Evolutionary conservation across 1,140 invertebrate genomes (phyloP), one percentile per base, ranked within the genome.

Genomic region (Ooceraea biroi): DNA sequence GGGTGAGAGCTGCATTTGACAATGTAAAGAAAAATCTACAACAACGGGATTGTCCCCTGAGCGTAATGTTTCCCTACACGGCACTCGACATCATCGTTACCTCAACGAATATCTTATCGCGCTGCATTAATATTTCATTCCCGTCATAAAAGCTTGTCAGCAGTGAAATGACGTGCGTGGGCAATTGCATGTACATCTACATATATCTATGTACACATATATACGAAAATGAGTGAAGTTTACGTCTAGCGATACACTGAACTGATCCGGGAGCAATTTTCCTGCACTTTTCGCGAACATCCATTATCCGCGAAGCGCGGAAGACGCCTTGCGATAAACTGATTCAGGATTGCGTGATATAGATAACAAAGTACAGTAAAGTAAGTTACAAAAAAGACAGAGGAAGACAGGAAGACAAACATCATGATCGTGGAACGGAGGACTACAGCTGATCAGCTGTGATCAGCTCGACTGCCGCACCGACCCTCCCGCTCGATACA

Each of bases 81-180:
- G 5, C 1, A 25, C 44, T 46, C 50, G 65, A 71, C 44, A 44
- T 69, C 41, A n/a, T 17, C 52, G 27, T 30, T 50, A 27, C 19
- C 65, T 36, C 48, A 14, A 48, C 17, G 3, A 44, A 36, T 25
- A n/a, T 19, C n/a, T 3, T 57, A 17, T 17, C 52, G 14, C 52
- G 14, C 57, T 17, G 50, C 44, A 36, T 12, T 27, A 30, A 44
- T 46, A 50, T 14, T 14, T 11, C 50, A 65, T 10, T 36, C 12
- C 57, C 27, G 17, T 27, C 66, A 10, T 55, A 12, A 44, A 69
- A 57, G 76, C 50, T 57, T 11, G 36, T 22, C 48, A 44, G 0
- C 12, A 8, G 44, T 71, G 65, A 71, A 71, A 80, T 44, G 65
- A 50, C 50, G 14, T 78, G 50, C 25, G 36, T 69, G 50, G 36